phyloP scores from a whole-genome alignment of 2,113 vertebrate species.

The Silurus asotus region DNA sequence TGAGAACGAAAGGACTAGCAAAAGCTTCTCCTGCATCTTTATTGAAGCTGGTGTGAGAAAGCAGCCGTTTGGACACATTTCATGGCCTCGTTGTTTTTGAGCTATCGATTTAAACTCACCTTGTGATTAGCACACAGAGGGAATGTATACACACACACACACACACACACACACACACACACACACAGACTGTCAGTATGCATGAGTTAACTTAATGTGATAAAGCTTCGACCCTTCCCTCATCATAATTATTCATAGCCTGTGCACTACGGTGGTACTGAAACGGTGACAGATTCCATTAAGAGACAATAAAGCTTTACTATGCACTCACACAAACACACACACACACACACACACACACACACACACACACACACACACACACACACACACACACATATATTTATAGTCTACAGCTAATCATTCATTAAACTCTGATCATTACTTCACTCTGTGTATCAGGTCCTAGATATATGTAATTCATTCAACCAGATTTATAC shows the following conservation, averaged over 20 bases:
- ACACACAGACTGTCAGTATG: constrained; percentile 18
- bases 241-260: constrained; percentile 45
- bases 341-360: neutral
- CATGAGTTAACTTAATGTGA: constrained; percentile 48
- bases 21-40: constrained; percentile 19
- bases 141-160: constrained; percentile 15
- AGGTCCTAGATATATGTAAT: neutral
- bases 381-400: neutral
- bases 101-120: constrained; percentile 48
- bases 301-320: neutral
- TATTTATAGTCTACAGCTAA: neutral
- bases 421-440: neutral
- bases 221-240: constrained; percentile 25
- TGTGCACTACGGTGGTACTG: constrained; percentile 5
- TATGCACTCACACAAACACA: neutral
- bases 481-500: neutral
- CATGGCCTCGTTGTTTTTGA: constrained; percentile 39
- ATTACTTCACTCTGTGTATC: neutral
- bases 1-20: constrained; percentile 31
- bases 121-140: constrained; percentile 52
- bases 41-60: constrained; percentile 45
- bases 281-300: constrained; percentile 25
- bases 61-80: constrained; percentile 46
- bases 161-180: no score
- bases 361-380: neutral